Base-by-base conservation (phyloP, 2,888 invertebrate genomes). In the Phragmatobia fuliginosa region DNA sequence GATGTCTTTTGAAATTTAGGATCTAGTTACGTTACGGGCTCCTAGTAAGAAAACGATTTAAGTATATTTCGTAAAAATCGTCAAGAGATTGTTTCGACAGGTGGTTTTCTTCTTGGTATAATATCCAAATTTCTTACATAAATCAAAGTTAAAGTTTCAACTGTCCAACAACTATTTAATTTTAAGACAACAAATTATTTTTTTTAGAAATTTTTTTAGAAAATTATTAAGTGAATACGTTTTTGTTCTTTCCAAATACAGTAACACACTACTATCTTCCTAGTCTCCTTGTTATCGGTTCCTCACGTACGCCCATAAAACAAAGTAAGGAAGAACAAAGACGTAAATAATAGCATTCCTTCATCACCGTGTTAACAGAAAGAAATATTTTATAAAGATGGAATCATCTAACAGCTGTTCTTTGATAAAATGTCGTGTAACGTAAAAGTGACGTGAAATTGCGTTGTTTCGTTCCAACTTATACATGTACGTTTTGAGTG, bases 371-470 rank as follows among this genome's bases (percentile, higher is more conserved):
- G 81, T 83, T 79, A 83, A 83, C 80, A 81, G 80, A 80, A 83
- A 80, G 80, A 85, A 83, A 85, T 85, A 85, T 85, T 82, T 87
- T 87, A 85, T 88, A 87, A 86, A 86, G 82, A 69, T 76, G 70
- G 78, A 85, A 83, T 83, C 84, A 84, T 81, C 80, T 77, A 81
- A 76, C 82, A 81, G 75, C 85, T 86, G 84, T 83, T 83, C 83
- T 85, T 86, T 87, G 86, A 87, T 85, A 87, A 86, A 87, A 86
- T 85, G 84, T 83, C 83, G 83, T 87, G 87, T 84, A 84, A 85
- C 84, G 83, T 84, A 87, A 87, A 83, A 88, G 86, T 87, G 87
- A 88, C 86, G 86, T 77, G 81, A 88, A 89, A 90, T 91, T 90
- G 88, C 89, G 88, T 87, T 90, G 90, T 88, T 88, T 87, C 85